Conservation (phyloP, 2,888 invertebrate species). For the Tyria jacobaeae region DNA sequence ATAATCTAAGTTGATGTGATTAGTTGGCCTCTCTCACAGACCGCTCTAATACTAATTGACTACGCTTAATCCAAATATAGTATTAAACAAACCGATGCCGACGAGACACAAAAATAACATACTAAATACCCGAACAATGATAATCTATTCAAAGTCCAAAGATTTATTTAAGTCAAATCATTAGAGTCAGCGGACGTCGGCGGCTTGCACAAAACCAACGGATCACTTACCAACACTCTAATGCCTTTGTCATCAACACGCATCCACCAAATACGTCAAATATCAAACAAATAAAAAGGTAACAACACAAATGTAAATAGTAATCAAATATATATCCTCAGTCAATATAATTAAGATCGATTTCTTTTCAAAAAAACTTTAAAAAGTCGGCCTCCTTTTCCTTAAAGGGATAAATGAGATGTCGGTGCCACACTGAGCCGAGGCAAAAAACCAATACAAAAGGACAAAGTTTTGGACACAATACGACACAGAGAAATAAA, state of each 20-base stretch:
- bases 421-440: slow-evolving; percentile 79
- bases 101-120: slow-evolving; percentile 34
- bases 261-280: slow-evolving; percentile 70
- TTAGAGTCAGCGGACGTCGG: slow-evolving; percentile 64
- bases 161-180: slow-evolving; percentile 78
- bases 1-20: not conserved
- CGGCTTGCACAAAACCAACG: slow-evolving; percentile 79
- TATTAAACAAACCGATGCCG: slow-evolving; percentile 16
- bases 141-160: slow-evolving; percentile 68
- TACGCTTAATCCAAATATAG: not conserved
- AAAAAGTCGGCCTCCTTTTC: slow-evolving; percentile 73
- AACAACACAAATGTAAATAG: slow-evolving; percentile 40
- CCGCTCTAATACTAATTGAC: not conserved
- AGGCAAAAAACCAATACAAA: slow-evolving; percentile 84
- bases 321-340: slow-evolving; percentile 40
- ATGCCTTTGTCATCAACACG: slow-evolving; percentile 83
- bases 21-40: not conserved
- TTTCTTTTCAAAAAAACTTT: slow-evolving; percentile 34
- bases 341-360: slow-evolving; percentile 42
- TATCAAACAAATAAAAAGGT: slow-evolving; percentile 42
- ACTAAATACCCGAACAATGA: slow-evolving; percentile 41
- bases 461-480: slow-evolving; percentile 82
- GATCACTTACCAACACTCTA: slow-evolving; percentile 80
- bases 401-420: slow-evolving; percentile 79
- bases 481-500: slow-evolving; percentile 85